Base-by-base conservation (phyloP, 2,888 invertebrate genomes). In the Rhaphigaster nebulosa region DNA sequence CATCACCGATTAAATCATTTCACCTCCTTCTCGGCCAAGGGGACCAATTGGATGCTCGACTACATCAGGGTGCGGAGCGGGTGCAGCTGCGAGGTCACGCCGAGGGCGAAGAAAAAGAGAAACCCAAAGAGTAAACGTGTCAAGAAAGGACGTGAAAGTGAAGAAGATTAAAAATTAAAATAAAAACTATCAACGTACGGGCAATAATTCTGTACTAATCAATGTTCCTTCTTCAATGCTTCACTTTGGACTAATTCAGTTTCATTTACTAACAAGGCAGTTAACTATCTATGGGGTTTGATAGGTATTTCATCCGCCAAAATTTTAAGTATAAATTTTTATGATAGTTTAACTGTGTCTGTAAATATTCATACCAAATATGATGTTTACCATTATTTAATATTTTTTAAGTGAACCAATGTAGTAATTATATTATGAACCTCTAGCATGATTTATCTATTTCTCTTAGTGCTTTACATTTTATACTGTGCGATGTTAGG, bases 11-110 rank as follows among this genome's bases (percentile, higher is more conserved):
- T 76, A 54, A 91, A 92, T 88, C 88, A 91, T 56, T 91, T 91
- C 91, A 89, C 92, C 56, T 91, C 92, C 38, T 88, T 92, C 76
- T 92, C 92, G 91, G 92, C 91, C 65, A 90, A 38, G 91, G 93
- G 91, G 92, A 93, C 88, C 93, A 93, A 90, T 92, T 97, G 97
- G 96, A 96, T 96, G 92, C 94, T 98, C 94, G 97, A 97, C 94
- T 97, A 97, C 94, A 97, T 98, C 93, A 95, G 95, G 93, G 96
- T 98, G 92, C 95, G 97, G 91, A 97, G 97, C 92, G 98, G 98
- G 70, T 98, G 98, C 94, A 96, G 97, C 93, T 98, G 98, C 94
- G 96, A 97, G 93, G 95, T 97, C 92, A 95, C 94, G 93, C 95
- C 96, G 70, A 94, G 94, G 93, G 94, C 94, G 92, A 95, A 94